A percentile compares a stretch with the other conserved stretches of the same genome.
Evolutionary conservation across 2,113 vertebrate genomes (phyloP).

Genomic region (Charina bottae): DNA sequence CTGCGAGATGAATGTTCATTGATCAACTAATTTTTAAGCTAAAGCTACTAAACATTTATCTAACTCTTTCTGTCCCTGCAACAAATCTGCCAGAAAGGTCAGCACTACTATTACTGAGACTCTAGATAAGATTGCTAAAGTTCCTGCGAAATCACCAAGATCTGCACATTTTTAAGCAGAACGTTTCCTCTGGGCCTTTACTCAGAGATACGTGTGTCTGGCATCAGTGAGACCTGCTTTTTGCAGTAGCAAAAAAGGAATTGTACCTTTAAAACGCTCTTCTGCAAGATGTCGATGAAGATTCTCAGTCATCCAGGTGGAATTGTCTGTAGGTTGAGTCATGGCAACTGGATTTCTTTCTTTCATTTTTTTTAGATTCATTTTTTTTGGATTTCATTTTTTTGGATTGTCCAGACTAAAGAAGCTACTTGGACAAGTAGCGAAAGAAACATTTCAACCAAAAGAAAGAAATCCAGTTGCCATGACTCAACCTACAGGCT

Average conservation of each 20-base stretch:
- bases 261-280: not conserved
- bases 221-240: not conserved
- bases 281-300: too few relatives aligned
- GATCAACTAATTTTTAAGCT: not conserved
- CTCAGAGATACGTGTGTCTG: not conserved
- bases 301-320: too few relatives aligned
- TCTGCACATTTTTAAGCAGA: not conserved
- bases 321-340: too few relatives aligned
- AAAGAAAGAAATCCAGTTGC: too few relatives aligned
- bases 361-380: too few relatives aligned
- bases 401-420: too few relatives aligned
- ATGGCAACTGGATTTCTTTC: too few relatives aligned
- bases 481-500: too few relatives aligned
- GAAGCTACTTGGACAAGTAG: too few relatives aligned
- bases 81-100: not conserved
- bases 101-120: not conserved
- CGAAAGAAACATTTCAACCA: too few relatives aligned
- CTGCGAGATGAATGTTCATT: not conserved
- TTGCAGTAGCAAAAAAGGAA: not conserved
- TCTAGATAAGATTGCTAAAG: not conserved
- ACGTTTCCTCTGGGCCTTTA: not conserved
- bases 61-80: not conserved
- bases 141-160: not conserved
- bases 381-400: too few relatives aligned
- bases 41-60: not conserved